Conservation (phyloP, 2,113 vertebrate species). For the Ctenomys sociabilis region DNA sequence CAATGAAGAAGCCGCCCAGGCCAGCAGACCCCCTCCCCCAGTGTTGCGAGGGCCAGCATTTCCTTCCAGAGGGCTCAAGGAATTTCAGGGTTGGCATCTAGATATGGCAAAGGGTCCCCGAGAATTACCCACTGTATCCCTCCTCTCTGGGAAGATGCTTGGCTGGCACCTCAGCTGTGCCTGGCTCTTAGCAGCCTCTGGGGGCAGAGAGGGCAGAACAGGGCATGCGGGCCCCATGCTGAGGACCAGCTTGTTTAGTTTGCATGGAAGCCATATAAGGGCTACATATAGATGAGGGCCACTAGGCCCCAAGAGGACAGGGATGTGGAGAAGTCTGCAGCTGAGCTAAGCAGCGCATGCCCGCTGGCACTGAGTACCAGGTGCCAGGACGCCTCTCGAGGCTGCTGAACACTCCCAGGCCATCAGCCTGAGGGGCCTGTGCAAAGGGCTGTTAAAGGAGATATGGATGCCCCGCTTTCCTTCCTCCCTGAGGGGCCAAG, state of each 20-base stretch:
- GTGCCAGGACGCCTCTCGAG: not conserved
- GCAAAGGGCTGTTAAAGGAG: not conserved
- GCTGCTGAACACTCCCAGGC: not conserved
- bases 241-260: not conserved
- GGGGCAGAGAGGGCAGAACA: not conserved
- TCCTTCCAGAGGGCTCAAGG: not conserved
- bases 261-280: not conserved
- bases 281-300: not conserved
- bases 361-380: not conserved
- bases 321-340: not conserved
- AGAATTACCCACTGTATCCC: no score
- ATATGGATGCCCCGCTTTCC: not conserved
- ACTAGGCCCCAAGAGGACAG: not conserved
- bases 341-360: not conserved
- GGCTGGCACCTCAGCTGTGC: not conserved
- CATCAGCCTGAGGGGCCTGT: fast-evolving
- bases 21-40: not conserved
- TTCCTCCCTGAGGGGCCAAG: not conserved
- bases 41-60: not conserved
- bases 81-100: not conserved
- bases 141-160: not conserved
- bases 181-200: not conserved
- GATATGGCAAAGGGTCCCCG: not conserved
- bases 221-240: not conserved
- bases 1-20: not conserved